These are phyloP conservation scores for Leptinotarsa juncta DNA, from an alignment of 2,888 invertebrate genomes.

Conservation along the genomic window DNA sequence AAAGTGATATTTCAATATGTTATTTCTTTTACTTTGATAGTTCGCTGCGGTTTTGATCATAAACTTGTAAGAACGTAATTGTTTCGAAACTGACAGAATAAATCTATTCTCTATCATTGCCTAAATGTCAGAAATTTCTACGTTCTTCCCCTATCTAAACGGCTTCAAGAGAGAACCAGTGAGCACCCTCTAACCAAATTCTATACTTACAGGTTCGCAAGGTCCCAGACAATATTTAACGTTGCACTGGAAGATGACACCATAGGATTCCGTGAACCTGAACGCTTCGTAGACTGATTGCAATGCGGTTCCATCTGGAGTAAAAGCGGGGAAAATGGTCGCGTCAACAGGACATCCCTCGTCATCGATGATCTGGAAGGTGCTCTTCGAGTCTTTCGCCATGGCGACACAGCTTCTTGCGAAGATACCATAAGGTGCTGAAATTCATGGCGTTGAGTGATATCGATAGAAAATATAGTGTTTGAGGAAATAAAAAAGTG, in stretches of 20 bases:
- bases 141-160: not conserved
- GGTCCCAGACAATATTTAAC: constrained; percentile 96
- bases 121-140: not conserved
- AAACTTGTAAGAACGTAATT: too few species aligned
- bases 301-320: constrained; percentile 89
- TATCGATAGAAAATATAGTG: constrained; percentile 20
- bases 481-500: too few species aligned
- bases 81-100: not conserved
- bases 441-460: constrained; percentile 44
- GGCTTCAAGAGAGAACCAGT: not conserved
- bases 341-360: constrained; percentile 95
- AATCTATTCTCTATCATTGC: too few species aligned
- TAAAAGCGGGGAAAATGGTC: constrained; percentile 92
- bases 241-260: constrained; percentile 97
- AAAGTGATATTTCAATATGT: not conserved
- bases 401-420: constrained; percentile 96
- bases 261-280: constrained; percentile 95
- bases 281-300: constrained; percentile 95
- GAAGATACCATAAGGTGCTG: constrained; percentile 95
- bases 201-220: constrained; percentile 83
- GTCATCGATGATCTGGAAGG: constrained; percentile 95
- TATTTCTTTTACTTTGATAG: not conserved
- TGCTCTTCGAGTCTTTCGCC: constrained; percentile 96
- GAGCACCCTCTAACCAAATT: not conserved
- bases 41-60: too few species aligned